Base-by-base conservation (phyloP, 2,888 invertebrate species). In the Lasioglossum pauxillum region DNA sequence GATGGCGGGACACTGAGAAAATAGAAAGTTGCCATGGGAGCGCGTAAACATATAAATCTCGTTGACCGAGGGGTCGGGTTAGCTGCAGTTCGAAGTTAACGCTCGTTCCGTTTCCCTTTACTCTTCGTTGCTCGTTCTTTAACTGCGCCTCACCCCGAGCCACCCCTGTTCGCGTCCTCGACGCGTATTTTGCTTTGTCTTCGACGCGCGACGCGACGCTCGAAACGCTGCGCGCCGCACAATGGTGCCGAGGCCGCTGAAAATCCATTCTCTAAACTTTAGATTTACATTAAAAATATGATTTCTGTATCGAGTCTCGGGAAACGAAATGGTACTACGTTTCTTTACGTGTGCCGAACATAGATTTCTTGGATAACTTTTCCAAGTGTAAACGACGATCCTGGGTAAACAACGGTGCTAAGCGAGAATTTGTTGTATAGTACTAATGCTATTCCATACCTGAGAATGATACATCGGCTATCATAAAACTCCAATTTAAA, bases 11-110 rank as follows among this genome's bases (percentile, higher is more conserved):
- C 90, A 91, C 91, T 88, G 91, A 93, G 92, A 92, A 93, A 93
- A 93, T 93, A 94, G 93, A 94, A 94, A 94, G 94, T 95, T 94
- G 91, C 94, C 91, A 92, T 92, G 92, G 93, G 88, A 93, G 90
- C 94, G 92, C 94, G 94, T 95, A 95, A 95, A 95, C 95, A 95
- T 94, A 94, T 94, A 94, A 95, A 95, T 95, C 94, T 93, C 90
- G 85, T 84, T 89, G 84, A 86, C 85, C 89, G 85, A 78, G 89
- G 57, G 77, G 46, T 12, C 69, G 75, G 67, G 89, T 89, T 90
- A 84, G 92, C 87, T 90, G 91, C 89, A 89, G 89, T 91, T 91
- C 88, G 72, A 93, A 93, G 91, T 93, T 92, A 92, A 91, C 92
- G 90, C 90, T 91, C 88, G 85, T 90, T 86, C 83, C 88, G 86